Base-by-base conservation (phyloP, 2,113 vertebrate genomes). In the Stigmatopora nigra region DNA sequence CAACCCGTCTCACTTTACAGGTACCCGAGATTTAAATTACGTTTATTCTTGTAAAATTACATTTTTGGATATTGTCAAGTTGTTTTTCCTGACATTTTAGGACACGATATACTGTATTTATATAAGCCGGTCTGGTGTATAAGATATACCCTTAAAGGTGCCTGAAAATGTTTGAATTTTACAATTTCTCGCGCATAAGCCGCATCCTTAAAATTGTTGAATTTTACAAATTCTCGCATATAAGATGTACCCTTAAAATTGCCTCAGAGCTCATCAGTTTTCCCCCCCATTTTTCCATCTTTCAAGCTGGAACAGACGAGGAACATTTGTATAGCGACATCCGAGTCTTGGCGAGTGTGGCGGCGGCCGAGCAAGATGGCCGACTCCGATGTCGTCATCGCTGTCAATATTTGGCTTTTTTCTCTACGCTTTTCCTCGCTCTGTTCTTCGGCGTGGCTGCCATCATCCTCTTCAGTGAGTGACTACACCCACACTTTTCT, bases 311-410 rank as follows among this genome's bases (percentile, higher is more conserved):
- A 35, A 57, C 14, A 0, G 49, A 67, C 15, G 63, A 74, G 6
- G 72, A 80, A 15, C 73, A 9, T 1, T 57, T 73, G 38, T 79
- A 73, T 13, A 53, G 61, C 22, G 76, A 77, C 45, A 72, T 82
- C 9, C 77, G 62, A 59, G 1, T 5, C n/a, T 61, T 49, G 20
- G n/a, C 45, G 52, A 52, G 11, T 65, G 14, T 62, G 11, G 25
- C 48, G 12, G 14, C 12, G 57, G 51, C 75, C 2, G 7, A 53
- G 13, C 49, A 22, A 53, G 53, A 22, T 14, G 8, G 45, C n/a
- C 7, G n/a, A 1, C 17, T 38, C n/a, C 7, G n/a, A 1, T 15
- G 14, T 22, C 1, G 0, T 22, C 2, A 0, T 7, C 9, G 0
- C 16, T n/a, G 0, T 65, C 47, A 15, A 65, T 35, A 0, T 16